Conservation (phyloP, 2,113 vertebrate species). For the Cygnus atratus region DNA sequence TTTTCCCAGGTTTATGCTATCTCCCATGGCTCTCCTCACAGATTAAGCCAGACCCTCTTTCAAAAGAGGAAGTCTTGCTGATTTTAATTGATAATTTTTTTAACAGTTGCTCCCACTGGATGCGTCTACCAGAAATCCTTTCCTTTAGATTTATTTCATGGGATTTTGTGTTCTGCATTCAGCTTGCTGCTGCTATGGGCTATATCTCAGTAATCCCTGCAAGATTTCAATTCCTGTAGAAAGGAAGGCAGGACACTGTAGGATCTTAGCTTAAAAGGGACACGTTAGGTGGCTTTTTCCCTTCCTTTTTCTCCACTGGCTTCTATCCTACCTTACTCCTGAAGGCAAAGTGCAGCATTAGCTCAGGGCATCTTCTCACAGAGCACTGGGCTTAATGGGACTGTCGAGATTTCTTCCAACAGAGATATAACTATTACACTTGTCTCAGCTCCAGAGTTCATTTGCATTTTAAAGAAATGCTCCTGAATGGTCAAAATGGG, state of each 20-base stretch:
- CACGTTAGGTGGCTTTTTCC: not conserved
- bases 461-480: not conserved
- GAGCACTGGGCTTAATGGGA: not conserved
- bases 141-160: not conserved
- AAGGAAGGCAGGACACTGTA: not conserved
- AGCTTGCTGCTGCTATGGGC: not conserved
- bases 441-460: not conserved
- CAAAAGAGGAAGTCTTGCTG: not conserved
- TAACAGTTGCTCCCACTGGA: not conserved
- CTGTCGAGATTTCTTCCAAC: not conserved
- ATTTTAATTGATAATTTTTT: not conserved
- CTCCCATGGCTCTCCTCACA: not conserved
- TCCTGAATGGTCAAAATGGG: not conserved
- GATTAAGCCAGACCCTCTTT: not conserved
- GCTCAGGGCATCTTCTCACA: not conserved
- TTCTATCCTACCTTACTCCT: not conserved
- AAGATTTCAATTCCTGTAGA: not conserved
- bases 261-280: not conserved
- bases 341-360: not conserved
- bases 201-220: not conserved
- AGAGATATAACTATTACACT: not conserved
- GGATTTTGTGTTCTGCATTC: not conserved
- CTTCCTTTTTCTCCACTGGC: not conserved
- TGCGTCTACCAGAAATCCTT: not conserved
- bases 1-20: not conserved